Percentiles rank a stretch among this genome's conserved stretches.
Evolutionary conservation across 2,888 invertebrate species (phyloP).

Genomic region (Diogma glabrata): DNA sequence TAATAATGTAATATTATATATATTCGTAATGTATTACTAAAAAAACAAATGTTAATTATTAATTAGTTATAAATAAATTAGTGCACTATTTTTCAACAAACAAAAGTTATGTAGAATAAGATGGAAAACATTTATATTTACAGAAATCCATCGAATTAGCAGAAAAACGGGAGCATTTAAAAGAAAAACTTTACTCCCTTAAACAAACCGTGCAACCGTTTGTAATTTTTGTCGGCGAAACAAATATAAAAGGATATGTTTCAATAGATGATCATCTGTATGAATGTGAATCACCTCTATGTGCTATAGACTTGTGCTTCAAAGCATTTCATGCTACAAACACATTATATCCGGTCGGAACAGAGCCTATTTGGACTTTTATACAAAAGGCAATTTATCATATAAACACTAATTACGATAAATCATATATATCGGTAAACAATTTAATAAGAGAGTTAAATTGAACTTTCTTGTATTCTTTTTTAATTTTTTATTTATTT

Average conservation of each 20-base stretch:
- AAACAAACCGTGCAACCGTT: neutral
- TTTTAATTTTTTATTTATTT: neutral
- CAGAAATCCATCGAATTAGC: neutral
- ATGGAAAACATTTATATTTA: neutral
- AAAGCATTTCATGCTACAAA: slow-evolving; percentile 1
- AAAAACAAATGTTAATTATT: too few species aligned
- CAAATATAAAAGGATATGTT: neutral
- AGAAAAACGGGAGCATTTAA: neutral
- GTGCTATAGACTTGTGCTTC: slow-evolving; percentile 3
- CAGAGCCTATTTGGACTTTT: neutral
- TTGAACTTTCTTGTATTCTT: neutral
- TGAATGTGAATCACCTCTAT: neutral
- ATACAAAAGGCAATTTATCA: slow-evolving; percentile 5
- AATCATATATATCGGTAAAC: neutral
- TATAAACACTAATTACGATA: neutral
- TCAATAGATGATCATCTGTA: neutral
- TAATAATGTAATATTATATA: too few species aligned
- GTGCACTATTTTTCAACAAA: too few species aligned
- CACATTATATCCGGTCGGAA: neutral
- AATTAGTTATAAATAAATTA: too few species aligned
- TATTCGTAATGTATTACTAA: too few species aligned
- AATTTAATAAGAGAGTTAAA: neutral
- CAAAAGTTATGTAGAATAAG: too few species aligned
- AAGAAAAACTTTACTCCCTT: neutral
- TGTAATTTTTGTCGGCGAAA: neutral